Percentiles rank a stretch among this genome's conserved stretches.
Conservation (phyloP, 2,888 invertebrate species). For the Andrena flavipes region DNA sequence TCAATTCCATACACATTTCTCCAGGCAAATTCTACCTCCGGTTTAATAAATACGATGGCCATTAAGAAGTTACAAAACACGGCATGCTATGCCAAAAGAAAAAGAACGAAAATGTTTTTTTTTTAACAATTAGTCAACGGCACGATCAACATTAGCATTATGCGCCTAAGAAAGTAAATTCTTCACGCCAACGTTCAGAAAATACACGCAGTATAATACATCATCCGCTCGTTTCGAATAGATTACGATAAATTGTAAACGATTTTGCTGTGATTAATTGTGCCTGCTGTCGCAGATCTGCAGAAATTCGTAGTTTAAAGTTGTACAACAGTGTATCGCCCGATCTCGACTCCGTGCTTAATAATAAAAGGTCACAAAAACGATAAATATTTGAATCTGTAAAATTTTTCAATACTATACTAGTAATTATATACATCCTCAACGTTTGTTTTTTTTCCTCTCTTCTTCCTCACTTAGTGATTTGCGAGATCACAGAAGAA, state of each 20-base stretch:
- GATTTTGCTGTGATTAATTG: background rate
- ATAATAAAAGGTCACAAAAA: conserved; percentile 10
- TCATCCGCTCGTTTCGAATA: conserved; percentile 9
- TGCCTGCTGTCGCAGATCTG: background rate
- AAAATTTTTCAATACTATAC: conserved; percentile 4
- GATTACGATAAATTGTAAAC: conserved; percentile 1
- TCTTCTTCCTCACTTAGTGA: background rate
- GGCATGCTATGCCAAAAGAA: conserved; percentile 51
- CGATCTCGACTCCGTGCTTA: background rate
- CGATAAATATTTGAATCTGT: conserved; percentile 4
- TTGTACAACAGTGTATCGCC: conserved; percentile 5
- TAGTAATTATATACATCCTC: conserved; percentile 8
- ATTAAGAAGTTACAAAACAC: conserved; percentile 45
- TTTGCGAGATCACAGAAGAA: conserved; percentile 43
- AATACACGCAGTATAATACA: conserved; percentile 26
- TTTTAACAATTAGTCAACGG: conserved; percentile 7
- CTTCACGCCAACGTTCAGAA: background rate
- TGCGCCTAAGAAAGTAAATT: background rate
- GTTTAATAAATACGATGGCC: conserved; percentile 42
- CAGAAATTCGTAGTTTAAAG: conserved; percentile 1
- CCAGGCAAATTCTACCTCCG: conserved; percentile 61
- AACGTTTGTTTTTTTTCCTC: background rate
- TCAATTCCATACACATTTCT: conserved; percentile 66
- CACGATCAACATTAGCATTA: background rate
- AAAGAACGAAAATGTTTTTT: conserved; percentile 24